Percentiles rank a stretch among this genome's conserved stretches.
phyloP scores from a whole-genome alignment of 2,797 vertebrate species.

The Hemibagrus guttatus region DNA sequence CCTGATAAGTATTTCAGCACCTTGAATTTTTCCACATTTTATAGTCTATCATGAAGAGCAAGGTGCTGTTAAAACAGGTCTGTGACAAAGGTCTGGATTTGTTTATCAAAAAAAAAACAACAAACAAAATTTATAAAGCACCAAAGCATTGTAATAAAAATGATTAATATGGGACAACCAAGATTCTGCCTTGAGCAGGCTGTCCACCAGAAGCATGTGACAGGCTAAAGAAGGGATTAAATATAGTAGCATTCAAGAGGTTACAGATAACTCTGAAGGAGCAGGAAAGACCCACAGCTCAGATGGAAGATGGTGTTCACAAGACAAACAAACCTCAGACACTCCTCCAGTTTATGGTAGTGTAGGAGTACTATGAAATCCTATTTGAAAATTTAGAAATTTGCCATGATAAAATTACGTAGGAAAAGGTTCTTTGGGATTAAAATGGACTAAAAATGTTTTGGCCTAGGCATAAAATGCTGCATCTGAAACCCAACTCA shows the following conservation, averaged over 20 bases:
- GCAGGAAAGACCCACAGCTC: not conserved
- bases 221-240: not conserved
- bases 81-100: not conserved
- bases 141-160: no score
- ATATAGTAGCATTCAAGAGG: not conserved
- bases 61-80: not conserved
- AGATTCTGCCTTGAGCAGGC: no score
- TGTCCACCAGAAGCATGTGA: no score
- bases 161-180: no score
- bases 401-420: not conserved
- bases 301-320: not conserved
- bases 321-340: not conserved
- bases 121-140: not conserved
- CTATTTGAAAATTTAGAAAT: not conserved
- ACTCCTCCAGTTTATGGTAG: not conserved
- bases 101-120: not conserved
- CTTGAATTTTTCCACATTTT: not conserved
- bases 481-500: not conserved
- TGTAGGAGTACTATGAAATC: not conserved
- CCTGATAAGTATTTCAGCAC: not conserved
- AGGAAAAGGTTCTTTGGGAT: not conserved
- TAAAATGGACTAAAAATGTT: not conserved
- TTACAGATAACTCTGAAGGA: not conserved
- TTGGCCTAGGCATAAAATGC: not conserved
- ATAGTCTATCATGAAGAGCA: not conserved